Evolutionary conservation across 2,113 vertebrate species (phyloP).

Genomic region (Pyxicephalus adspersus): DNA sequence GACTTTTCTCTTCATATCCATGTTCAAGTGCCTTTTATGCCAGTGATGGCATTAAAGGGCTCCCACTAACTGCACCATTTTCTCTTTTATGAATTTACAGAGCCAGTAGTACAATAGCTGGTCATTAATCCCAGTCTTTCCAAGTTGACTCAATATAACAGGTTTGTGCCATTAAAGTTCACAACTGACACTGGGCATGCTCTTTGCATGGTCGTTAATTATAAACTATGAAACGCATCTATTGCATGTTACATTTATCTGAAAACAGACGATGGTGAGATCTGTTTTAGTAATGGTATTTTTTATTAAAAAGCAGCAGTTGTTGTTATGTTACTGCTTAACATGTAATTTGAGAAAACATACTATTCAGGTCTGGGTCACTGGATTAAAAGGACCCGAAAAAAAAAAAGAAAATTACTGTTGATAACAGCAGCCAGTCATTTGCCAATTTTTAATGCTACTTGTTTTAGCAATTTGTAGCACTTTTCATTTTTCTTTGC

Average conservation of each 20-base stretch:
- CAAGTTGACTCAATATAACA: slow-evolving; percentile 34
- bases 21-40: slow-evolving; percentile 29
- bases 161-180: slow-evolving; percentile 31
- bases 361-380: not conserved
- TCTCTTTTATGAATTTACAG: slow-evolving; percentile 31
- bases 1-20: not conserved
- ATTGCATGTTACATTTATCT: slow-evolving; percentile 16
- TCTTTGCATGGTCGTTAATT: slow-evolving; percentile 31
- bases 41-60: slow-evolving; percentile 14
- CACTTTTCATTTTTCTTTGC: no score
- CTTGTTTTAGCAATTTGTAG: no score
- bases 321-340: no score
- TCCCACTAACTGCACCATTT: slow-evolving; percentile 26
- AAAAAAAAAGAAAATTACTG: no score
- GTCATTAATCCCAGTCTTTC: slow-evolving; percentile 21
- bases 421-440: no score
- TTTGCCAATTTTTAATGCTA: no score
- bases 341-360: no score
- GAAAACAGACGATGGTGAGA: slow-evolving; percentile 19
- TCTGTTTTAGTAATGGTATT: slow-evolving; percentile 7
- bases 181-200: slow-evolving; percentile 26
- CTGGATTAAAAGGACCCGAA: not conserved
- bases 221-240: slow-evolving; percentile 2
- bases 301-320: no score
- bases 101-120: slow-evolving; percentile 33